Evolutionary conservation across 2,888 invertebrate genomes (phyloP).

Genomic region (Apamea epomidion): DNA sequence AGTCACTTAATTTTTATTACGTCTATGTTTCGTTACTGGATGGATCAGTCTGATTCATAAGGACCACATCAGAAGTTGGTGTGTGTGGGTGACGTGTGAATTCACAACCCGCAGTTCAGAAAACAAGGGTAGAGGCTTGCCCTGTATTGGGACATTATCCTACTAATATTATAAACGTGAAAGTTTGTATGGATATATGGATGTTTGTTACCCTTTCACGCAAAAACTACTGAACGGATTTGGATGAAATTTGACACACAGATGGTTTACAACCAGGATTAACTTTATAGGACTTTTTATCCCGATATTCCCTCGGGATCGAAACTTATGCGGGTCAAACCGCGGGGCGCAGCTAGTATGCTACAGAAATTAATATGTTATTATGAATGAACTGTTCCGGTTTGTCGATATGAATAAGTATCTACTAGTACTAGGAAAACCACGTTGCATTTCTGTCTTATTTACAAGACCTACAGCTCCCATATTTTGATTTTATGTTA

Average conservation of each 20-base stretch:
- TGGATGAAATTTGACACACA: no score
- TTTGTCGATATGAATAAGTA: neutral
- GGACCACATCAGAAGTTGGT: no score
- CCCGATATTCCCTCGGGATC: no score
- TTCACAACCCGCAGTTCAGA: neutral
- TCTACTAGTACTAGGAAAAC: neutral
- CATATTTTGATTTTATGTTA: neutral
- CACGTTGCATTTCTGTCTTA: neutral
- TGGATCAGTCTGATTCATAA: neutral
- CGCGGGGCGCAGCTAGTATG: neutral
- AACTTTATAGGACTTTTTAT: no score
- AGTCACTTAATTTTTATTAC: neutral
- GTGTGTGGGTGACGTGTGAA: neutral
- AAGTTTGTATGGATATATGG: no score
- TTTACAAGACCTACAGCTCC: neutral
- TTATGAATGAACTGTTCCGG: neutral
- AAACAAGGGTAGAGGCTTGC: neutral
- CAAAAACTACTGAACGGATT: no score
- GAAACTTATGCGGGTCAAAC: no score
- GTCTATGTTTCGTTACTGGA: conserved; percentile 1
- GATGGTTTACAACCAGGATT: no score
- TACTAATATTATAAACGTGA: no score
- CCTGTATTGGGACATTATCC: neutral
- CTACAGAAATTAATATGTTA: neutral
- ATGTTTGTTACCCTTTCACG: no score